Conservation (phyloP, 2,888 invertebrate genomes). For the Netelia virgata region DNA sequence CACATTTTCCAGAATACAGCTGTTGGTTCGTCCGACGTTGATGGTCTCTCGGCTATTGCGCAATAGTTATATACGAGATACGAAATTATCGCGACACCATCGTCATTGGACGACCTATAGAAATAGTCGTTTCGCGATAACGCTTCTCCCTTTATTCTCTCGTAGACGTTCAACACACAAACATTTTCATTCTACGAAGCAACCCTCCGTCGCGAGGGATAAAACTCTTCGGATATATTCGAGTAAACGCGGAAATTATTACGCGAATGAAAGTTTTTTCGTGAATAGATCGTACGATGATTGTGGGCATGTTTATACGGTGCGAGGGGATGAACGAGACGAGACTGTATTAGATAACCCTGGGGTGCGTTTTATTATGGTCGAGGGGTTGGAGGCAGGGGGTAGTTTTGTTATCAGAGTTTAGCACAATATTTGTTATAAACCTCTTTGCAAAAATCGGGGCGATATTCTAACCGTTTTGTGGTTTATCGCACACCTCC, state of each 20-base stretch:
- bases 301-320: neutral
- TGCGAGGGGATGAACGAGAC: neutral
- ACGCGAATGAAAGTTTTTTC: neutral
- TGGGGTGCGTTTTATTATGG: neutral
- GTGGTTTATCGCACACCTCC: neutral
- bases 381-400: neutral
- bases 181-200: neutral
- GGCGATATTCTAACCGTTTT: neutral
- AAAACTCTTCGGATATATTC: neutral
- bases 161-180: neutral
- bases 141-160: conserved; percentile 1
- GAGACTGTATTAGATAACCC: neutral
- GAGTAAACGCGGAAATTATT: neutral
- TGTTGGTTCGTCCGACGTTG: neutral
- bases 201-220: neutral
- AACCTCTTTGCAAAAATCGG: neutral
- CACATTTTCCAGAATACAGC: conserved; percentile 16
- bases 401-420: neutral
- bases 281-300: neutral
- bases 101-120: conserved; percentile 57
- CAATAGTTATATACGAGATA: conserved; percentile 62
- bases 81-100: conserved; percentile 66
- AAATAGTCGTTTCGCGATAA: conserved; percentile 58
- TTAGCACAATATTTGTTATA: neutral
- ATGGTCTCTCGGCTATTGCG: conserved; percentile 32